Evolutionary conservation across 2,797 vertebrate species (phyloP).

Genomic region (Pseudomugil gertrudae): DNA sequence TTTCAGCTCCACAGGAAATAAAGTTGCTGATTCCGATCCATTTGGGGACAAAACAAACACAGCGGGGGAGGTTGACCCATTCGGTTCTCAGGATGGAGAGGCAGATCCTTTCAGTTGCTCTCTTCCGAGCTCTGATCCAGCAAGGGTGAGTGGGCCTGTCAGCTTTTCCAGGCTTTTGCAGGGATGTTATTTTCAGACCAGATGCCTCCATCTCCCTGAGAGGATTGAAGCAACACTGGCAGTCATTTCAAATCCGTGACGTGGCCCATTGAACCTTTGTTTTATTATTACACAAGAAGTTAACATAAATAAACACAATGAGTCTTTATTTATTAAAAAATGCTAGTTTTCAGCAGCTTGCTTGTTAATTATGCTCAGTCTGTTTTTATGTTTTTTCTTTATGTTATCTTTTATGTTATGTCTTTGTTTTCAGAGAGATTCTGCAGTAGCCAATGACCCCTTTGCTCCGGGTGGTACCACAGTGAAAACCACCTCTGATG

Average conservation of each 20-base stretch:
- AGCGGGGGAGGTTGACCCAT: conserved; percentile 72
- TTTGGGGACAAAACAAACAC: conserved; percentile 67
- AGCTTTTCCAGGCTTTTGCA: too few relatives aligned
- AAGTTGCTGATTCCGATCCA: conserved; percentile 37
- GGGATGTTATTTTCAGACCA: too few relatives aligned
- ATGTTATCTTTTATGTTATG: too few relatives aligned
- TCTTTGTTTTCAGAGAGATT: conserved; percentile 81
- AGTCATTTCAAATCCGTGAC: not conserved
- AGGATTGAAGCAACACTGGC: not conserved
- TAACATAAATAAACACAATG: not conserved
- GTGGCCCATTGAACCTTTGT: not conserved
- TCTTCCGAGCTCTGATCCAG: conserved; percentile 57
- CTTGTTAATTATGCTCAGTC: not conserved
- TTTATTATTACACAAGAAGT: not conserved
- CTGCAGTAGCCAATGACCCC: conserved; percentile 87
- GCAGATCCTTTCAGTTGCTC: conserved; percentile 78
- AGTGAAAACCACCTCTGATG: conserved; percentile 86
- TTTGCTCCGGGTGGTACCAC: conserved; percentile 95
- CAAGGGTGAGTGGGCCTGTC: conserved; percentile 62
- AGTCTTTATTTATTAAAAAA: not conserved
- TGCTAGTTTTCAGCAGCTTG: not conserved
- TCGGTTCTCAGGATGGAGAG: conserved; percentile 69
- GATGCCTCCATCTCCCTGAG: not conserved
- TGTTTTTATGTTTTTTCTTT: too few relatives aligned
- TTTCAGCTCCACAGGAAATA: conserved; percentile 58